Base-by-base conservation (phyloP, 1,140 invertebrate species). In the Drosophila ironensis region DNA sequence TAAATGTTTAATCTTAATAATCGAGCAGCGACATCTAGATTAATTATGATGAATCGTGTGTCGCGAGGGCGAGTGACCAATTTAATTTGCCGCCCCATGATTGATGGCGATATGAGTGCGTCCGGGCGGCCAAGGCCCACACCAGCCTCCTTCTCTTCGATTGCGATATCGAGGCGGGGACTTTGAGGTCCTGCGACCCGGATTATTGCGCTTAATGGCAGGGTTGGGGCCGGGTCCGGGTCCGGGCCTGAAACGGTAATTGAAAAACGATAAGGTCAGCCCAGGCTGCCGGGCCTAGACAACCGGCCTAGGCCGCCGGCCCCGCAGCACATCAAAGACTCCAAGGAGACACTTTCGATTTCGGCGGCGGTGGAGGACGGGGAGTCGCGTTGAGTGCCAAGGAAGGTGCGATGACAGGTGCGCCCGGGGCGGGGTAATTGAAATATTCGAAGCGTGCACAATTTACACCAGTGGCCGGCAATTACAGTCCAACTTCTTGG, bases 1-100 rank as follows among this genome's bases (percentile, higher is more conserved):
- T 87, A 81, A 77, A 87, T 81, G 77, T 69, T 82, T 87, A 81
- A 87, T 66, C 76, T 81, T 76, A 87, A 86, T 86, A 72, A 87
- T 73, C 52, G 76, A 57, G 25, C 8, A n/a, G 33, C 30, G 44
- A 33, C 30, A 70, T 60, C 35, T 56, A 71, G 37, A 84, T 84
- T 84, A 82, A 82, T 82, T 82, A 82, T 82, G 78, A 82, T 70
- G 52, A 84, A 82, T 86, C 51, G 69, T 24, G 37, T 25, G 37
- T 6, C 37, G 14, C 35, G 33, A 12, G 30, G 35, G 33, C 35
- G 38, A 48, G 51, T 41, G 61, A 33, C 42, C 68, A 73, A 70
- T 84, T 77, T 59, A 60, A 84, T 56, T 82, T 61, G 44, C 37
- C 53, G 50, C 40, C 52, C 28, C 40, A 66, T 82, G 73, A 86